Evolutionary conservation across 1,140 invertebrate species (phyloP).

Genomic region (Sycophila sp.): DNA sequence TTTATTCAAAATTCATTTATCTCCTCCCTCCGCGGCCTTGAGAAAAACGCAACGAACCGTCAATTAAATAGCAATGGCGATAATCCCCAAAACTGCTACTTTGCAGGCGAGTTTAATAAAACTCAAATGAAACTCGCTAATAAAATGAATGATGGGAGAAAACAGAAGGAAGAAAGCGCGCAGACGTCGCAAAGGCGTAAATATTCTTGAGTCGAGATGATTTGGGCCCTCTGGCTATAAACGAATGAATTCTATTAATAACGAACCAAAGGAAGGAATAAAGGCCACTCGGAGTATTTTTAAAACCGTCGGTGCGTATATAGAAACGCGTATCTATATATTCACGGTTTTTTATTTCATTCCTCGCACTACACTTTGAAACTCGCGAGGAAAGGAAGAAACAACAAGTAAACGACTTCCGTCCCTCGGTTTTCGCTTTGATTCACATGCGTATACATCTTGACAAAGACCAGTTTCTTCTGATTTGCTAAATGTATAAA

Average conservation of each 20-base stretch:
- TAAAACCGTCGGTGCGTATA: neutral
- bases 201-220: slow-evolving; percentile 6
- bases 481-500: too few species aligned
- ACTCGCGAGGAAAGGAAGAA: neutral
- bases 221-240: neutral
- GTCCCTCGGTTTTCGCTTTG: neutral
- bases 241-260: slow-evolving; percentile 24
- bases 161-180: neutral
- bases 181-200: slow-evolving; percentile 32
- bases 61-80: too few species aligned
- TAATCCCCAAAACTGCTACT: neutral
- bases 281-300: slow-evolving; percentile 19
- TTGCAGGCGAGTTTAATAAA: neutral
- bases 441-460: too few species aligned
- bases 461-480: too few species aligned
- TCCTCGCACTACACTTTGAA: neutral
- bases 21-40: too few species aligned
- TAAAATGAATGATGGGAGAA: neutral
- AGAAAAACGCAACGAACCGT: too few species aligned
- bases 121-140: neutral
- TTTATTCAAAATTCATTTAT: too few species aligned
- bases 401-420: neutral
- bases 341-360: neutral
- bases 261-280: neutral
- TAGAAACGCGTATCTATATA: neutral